These are phyloP conservation scores for Drosophila simulans DNA, from an alignment of 1,140 invertebrate species.

Conservation along the genomic window DNA sequence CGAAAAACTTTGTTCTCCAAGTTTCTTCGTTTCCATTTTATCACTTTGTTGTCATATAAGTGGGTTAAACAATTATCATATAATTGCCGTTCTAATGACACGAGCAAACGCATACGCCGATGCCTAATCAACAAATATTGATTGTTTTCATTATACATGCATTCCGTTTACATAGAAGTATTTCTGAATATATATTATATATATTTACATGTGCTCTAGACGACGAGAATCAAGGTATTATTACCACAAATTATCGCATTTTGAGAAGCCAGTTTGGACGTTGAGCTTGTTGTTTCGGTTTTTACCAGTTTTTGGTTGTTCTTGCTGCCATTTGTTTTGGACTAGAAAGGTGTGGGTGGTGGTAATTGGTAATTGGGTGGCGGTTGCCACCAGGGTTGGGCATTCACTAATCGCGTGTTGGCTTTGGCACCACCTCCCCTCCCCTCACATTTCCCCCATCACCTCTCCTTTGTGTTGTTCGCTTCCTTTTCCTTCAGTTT, in stretches of 20 bases:
- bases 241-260: constrained; percentile 57
- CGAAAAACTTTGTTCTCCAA: not conserved
- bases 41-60: constrained; percentile 34
- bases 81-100: constrained; percentile 54
- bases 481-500: constrained; percentile 15
- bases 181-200: not conserved
- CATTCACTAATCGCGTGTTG: constrained; percentile 48
- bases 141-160: constrained; percentile 35
- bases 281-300: constrained; percentile 18
- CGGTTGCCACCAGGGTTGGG: constrained; percentile 12
- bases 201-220: constrained; percentile 15
- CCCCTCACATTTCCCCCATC: not conserved
- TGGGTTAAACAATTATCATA: constrained; percentile 67
- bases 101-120: constrained; percentile 5
- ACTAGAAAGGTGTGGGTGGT: constrained; percentile 37
- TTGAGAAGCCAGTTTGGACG: constrained; percentile 53
- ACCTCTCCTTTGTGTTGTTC: constrained; percentile 7
- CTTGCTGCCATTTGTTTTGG: constrained; percentile 37
- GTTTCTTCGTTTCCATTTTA: constrained; percentile 21
- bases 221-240: constrained; percentile 21
- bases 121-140: constrained; percentile 11
- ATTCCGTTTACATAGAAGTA: constrained; percentile 12
- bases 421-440: constrained; percentile 14
- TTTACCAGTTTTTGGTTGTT: constrained; percentile 30
- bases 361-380: constrained; percentile 5